Evolutionary conservation across 1,140 invertebrate genomes (phyloP), one percentile per base, ranked within the genome.

Genomic region (Subanguina moxae): DNA sequence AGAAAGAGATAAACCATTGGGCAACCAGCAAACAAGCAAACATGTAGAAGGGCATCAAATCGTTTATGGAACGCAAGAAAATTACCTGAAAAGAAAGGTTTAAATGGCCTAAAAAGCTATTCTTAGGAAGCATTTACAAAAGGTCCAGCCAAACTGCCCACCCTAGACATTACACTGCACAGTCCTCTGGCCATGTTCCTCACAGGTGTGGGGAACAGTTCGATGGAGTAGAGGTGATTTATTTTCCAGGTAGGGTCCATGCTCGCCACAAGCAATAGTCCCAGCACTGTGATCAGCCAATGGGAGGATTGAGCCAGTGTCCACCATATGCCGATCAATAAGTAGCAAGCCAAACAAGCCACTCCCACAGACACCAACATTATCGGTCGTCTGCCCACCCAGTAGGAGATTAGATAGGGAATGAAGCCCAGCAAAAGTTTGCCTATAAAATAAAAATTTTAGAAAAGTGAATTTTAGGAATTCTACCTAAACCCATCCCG

Each of bases 231-330:
- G 30, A 76, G 56, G 57, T 76, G 75, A 28, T 52, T 72, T 11
- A 76, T 78, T 30, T 76, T 76, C 75, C 75, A 76, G 23, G 67
- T 76, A 27, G 75, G 75, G 43, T 76, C 75, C 43, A 76, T 72
- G 21, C 76, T 43, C 19, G 73, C 75, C 3, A 76, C 75, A 19
- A 77, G 48, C 21, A 68, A 17, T 30, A 76, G 59, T 13, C 71
- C 72, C 23, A 76, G 56, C 13, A 46, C 30, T 19, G 75, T 77
- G 17, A 67, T 76, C 30, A 68, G 15, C 56, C 45, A 64, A 62
- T 70, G 59, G 19, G 63, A 32, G 1, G 48, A 59, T 11, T 63
- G 13, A 25, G 17, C 25, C 5, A 69, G 42, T n/a, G 56, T 21
- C 19, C 32, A 23, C 27, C 27, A 48, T 19, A 23, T 38, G 5